phyloP scores from a whole-genome alignment of 2,888 invertebrate genomes.

The Chymomyza amoena region DNA sequence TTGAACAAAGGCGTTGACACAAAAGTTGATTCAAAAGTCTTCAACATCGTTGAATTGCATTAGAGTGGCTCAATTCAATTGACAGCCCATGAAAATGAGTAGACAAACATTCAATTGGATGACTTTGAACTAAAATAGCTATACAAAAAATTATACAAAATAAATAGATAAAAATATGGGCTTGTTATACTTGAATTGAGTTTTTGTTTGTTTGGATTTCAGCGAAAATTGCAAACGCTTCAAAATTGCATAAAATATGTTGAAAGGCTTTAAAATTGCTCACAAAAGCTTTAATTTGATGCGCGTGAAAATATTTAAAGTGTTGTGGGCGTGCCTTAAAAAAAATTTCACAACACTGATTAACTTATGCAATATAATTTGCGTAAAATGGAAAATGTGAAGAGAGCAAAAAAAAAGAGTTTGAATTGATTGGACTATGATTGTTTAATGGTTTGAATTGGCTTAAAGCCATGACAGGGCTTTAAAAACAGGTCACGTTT shows the following conservation, averaged over 20 bases:
- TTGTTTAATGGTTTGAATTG: not conserved
- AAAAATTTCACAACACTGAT: not conserved
- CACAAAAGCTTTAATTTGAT: slow-evolving; percentile 46
- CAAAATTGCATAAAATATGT: slow-evolving; percentile 18
- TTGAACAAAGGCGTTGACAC: slow-evolving; percentile 17
- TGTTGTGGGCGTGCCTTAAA: not conserved
- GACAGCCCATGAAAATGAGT: slow-evolving; percentile 67
- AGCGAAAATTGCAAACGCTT: not conserved
- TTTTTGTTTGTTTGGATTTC: slow-evolving; percentile 1
- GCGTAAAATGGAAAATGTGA: not conserved
- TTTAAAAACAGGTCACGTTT: not conserved
- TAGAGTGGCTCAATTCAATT: slow-evolving; percentile 60
- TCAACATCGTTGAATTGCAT: slow-evolving; percentile 39
- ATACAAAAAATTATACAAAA: slow-evolving; percentile 1
- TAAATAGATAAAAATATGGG: not conserved
- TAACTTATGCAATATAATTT: slow-evolving; percentile 1
- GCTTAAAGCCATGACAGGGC: not conserved
- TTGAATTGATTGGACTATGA: not conserved
- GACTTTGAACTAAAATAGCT: slow-evolving; percentile 33
- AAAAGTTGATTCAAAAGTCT: slow-evolving; percentile 36
- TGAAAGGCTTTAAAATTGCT: slow-evolving; percentile 62
- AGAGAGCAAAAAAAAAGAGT: not conserved
- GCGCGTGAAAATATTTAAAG: slow-evolving; percentile 6
- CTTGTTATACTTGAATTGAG: not conserved
- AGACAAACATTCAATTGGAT: slow-evolving; percentile 50